Conservation (phyloP, 2,113 vertebrate genomes). For the Callospermophilus lateralis region DNA sequence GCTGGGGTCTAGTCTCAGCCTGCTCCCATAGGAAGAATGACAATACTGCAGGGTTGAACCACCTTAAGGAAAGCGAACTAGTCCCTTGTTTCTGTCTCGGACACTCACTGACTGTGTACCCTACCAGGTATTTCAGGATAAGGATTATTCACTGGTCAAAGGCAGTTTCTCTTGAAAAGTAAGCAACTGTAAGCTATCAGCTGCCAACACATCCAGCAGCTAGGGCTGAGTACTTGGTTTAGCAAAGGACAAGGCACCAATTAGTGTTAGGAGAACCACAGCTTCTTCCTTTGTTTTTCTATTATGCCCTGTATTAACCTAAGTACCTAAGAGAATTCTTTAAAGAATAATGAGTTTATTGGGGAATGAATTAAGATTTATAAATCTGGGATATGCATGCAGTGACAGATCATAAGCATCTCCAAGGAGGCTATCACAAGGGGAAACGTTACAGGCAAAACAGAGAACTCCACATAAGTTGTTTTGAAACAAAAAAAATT, state of each 20-base stretch:
- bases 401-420: background rate
- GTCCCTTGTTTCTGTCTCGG: background rate
- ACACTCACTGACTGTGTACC: background rate
- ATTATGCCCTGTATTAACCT: background rate
- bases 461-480: background rate
- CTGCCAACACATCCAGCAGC: background rate
- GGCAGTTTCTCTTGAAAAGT: background rate
- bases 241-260: background rate
- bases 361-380: background rate
- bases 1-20: background rate
- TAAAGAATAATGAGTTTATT: background rate
- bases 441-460: background rate
- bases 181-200: background rate
- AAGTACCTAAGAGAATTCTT: background rate
- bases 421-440: background rate
- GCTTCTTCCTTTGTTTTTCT: background rate
- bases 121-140: background rate
- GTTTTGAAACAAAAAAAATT: background rate
- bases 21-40: background rate
- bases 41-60: background rate
- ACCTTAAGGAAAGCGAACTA: no score
- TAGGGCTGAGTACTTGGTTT: background rate
- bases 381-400: no score
- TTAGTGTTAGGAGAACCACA: background rate
- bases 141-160: background rate